A percentile compares a stretch with the other conserved stretches of the same genome.
Conservation (phyloP, 2,113 vertebrate species). For the Glaucomys volans region DNA sequence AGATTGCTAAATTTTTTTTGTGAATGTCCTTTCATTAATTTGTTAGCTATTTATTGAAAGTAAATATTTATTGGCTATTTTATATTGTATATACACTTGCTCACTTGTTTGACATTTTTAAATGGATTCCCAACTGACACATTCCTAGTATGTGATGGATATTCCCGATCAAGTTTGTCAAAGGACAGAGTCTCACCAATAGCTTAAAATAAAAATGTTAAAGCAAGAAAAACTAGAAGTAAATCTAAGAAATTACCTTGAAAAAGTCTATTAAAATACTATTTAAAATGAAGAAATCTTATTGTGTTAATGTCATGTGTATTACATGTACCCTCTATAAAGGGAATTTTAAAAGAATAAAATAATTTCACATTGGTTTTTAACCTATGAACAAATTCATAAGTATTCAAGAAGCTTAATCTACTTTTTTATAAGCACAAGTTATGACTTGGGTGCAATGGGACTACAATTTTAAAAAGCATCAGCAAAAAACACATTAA, state of each 20-base stretch:
- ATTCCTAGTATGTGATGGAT: neutral
- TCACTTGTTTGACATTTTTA: slow-evolving; percentile 11
- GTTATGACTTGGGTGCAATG: slow-evolving; percentile 34
- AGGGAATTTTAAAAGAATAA: neutral
- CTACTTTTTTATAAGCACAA: neutral
- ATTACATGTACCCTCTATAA: neutral
- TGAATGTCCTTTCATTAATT: neutral
- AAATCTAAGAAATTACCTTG: slow-evolving; percentile 40
- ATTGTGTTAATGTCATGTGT: neutral
- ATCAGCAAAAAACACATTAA: slow-evolving; percentile 33
- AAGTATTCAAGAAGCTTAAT: slow-evolving; percentile 36
- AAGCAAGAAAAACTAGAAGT: neutral
- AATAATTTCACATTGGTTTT: slow-evolving; percentile 50
- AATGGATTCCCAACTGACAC: neutral
- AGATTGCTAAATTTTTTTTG: neutral
- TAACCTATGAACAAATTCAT: slow-evolving; percentile 11
- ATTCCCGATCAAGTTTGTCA: neutral
- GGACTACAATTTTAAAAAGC: neutral
- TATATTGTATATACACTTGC: neutral
- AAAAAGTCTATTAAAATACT: neutral
- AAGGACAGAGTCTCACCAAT: neutral
- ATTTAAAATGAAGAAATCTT: neutral
- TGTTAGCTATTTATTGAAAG: neutral
- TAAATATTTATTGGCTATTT: neutral
- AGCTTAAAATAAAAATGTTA: neutral